phyloP scores from a whole-genome alignment of 2,888 invertebrate genomes.

The Scaptomyza caliginosa region DNA sequence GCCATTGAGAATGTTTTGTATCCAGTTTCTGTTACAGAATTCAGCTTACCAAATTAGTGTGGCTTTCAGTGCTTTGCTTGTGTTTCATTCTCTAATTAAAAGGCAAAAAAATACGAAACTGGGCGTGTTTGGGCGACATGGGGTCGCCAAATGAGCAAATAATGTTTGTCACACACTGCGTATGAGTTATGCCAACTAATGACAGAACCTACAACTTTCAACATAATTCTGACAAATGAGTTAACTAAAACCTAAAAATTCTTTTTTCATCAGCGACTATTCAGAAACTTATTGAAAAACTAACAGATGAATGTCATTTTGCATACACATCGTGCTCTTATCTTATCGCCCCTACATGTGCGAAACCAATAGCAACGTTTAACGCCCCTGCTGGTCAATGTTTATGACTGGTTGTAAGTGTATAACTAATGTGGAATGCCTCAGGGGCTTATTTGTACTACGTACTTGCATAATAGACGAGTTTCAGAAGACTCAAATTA shows the following conservation, averaged over 20 bases:
- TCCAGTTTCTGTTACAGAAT: background rate
- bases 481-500: background rate
- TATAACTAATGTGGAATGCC: background rate
- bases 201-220: too few relatives aligned
- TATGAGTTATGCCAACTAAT: constrained; percentile 31
- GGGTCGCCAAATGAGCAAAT: constrained; percentile 1
- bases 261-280: too few relatives aligned
- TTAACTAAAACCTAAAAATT: too few relatives aligned
- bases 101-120: constrained; percentile 34
- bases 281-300: too few relatives aligned
- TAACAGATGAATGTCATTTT: background rate
- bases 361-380: constrained; percentile 24
- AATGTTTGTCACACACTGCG: constrained; percentile 24
- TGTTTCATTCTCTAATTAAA: constrained; percentile 67
- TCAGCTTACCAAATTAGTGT: constrained; percentile 56
- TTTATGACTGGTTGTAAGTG: background rate
- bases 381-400: background rate
- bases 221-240: too few relatives aligned
- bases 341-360: constrained; percentile 43
- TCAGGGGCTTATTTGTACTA: background rate
- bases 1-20: constrained; percentile 14
- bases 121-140: constrained; percentile 51
- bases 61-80: constrained; percentile 28
- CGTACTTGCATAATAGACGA: background rate
- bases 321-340: constrained; percentile 8